Conservation (phyloP, 1,140 invertebrate species). For the Adoxophyes honmai region DNA sequence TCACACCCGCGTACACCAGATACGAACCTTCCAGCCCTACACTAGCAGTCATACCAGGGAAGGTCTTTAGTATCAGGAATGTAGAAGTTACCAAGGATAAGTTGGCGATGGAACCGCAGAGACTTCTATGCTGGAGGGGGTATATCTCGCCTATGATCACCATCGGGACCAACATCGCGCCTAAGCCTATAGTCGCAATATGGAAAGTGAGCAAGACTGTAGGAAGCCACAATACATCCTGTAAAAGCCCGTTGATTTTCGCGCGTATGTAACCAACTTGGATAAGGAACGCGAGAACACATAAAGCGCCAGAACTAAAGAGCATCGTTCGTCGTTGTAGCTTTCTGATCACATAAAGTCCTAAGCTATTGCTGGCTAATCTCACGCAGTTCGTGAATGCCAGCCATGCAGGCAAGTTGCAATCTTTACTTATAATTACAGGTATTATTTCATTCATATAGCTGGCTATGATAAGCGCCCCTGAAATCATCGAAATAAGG, state of each 20-base stretch:
- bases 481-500: background rate
- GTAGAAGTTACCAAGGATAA: conserved; percentile 35
- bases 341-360: conserved; percentile 49
- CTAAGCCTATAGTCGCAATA: conserved; percentile 42
- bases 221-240: conserved; percentile 43
- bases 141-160: conserved; percentile 55
- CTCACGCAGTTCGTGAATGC: conserved; percentile 77
- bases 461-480: conserved; percentile 73
- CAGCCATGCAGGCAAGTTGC: conserved; percentile 78
- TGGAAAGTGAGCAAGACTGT: conserved; percentile 46
- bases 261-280: conserved; percentile 42
- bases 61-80: conserved; percentile 40
- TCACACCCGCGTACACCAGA: conserved; percentile 27
- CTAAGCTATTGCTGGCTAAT: conserved; percentile 60
- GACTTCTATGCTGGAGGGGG: conserved; percentile 44
- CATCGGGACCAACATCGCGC: conserved; percentile 50
- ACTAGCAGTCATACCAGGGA: conserved; percentile 28
- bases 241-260: conserved; percentile 27
- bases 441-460: conserved; percentile 79
- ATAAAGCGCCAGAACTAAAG: conserved; percentile 33
- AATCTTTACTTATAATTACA: conserved; percentile 49
- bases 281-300: conserved; percentile 35
- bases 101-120: conserved; percentile 44
- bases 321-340: conserved; percentile 50
- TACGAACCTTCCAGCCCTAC: conserved; percentile 44